Evolutionary conservation across 2,797 vertebrate species (phyloP), one percentile per base, ranked within the genome.

Genomic region (Rallus crepitans): DNA sequence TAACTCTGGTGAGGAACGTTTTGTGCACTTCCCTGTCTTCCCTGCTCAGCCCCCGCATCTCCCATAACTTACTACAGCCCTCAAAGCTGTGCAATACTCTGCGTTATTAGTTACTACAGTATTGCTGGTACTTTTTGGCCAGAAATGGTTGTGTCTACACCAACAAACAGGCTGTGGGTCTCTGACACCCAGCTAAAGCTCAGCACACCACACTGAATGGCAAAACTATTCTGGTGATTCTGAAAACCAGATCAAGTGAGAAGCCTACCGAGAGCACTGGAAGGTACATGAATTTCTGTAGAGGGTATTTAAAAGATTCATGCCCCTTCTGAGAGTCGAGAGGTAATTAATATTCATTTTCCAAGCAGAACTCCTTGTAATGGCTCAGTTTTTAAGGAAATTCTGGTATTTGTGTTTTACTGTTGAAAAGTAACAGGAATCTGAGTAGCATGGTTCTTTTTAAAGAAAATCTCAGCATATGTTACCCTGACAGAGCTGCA

Each of bases 401-500:
- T 65, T 72, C 50, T 60, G 37, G 15, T 60, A 48, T 42, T 75
- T 63, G 87, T 65, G 50, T 68, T 68, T 69, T 33, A 9, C 35
- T 24, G 25, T 12, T 21, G 66, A 19, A 45, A 53, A 87, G 45
- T 9, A 82, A 81, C 23, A 17, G 30, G 84, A 89, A 71, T 71
- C 37, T 28, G 42, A 92, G 45, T 39, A 61, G 47, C 1, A 0
- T 25, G 42, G 52, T 30, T 42, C 68, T 57, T 85, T 83, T 53
- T 35, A 64, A 82, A 83, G 89, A 86, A 83, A 78, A 88, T 45
- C 77, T 52, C 79, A 52, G 81, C 87, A 79, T 64, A 47, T 70
- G 73, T 13, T 70, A 37, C 42, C 1, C 84, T 73, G 75, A 93
- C 87, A 88, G 87, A 94, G 37, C 80, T 73, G 45, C 81, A 59